Evolutionary conservation across 2,797 vertebrate genomes (phyloP), one percentile per base, ranked within the genome.

Genomic region (Lutjanus argentimaculatus): DNA sequence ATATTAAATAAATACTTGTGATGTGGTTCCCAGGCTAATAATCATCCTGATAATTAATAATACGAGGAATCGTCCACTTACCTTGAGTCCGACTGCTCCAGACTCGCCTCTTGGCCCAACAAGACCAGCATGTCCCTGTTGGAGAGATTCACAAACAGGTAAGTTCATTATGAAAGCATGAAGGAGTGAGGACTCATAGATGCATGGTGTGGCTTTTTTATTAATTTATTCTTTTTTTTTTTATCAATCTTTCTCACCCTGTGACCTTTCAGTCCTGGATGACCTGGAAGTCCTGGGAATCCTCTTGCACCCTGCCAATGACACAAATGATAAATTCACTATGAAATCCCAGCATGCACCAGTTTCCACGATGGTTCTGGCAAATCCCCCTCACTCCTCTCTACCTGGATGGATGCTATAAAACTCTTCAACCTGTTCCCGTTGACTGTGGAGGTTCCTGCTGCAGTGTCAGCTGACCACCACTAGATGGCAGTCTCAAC

Each of bases 251-350:
- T 80, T 96, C 96, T 95, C 95, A 99, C 98, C 92, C 96, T 96
- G 77, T 95, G 96, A 77, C 98, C 98, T 89, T 98, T 99, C 73
- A 97, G 90, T 84, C 98, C 98, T 83, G 97, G 96, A 25, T 95
- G 96, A 88, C 98, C 98, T 58, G 98, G 98, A 84, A 97, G 97
- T 85, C 98, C 98, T 74, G 98, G 98, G 86, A 99, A 99, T 45
- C 98, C 98, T 94, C 98, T 95, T 19, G 95, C 90, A 17, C 98
- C 98, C 97, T 93, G 66, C 10, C 49, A 36, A 2, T 22, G 1
- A 83, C 53, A 85, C 3, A 61, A 16, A 46, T 3, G 9, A 52
- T 30, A 4, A 55, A 30, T 40, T 53, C 43, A 46, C 3, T 2
- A 6, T 12, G 2, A 46, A 53, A 3, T 55, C 49, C 15, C 43